Base-by-base conservation (phyloP, 1,140 invertebrate species). In the Trissolcus basalis region DNA sequence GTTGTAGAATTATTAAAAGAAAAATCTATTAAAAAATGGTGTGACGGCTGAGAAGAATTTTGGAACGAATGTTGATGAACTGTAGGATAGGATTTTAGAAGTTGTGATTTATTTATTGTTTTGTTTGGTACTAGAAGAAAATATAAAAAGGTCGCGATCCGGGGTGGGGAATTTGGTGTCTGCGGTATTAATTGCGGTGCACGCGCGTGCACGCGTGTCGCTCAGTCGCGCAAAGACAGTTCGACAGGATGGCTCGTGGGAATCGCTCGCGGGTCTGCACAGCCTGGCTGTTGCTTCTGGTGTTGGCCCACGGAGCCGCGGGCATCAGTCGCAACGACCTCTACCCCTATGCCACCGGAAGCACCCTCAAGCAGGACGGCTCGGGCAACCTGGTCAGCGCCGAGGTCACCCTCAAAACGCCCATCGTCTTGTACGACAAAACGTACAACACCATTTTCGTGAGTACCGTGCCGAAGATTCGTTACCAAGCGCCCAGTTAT, bases 381-480 rank as follows among this genome's bases (percentile, higher is more conserved):
- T 78, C 82, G 43, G 89, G 89, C 53, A 81, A 87, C 76, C 81
- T 89, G 33, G 43, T 83, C 8, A 85, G 85, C 13, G 74, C 79
- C 16, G 81, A 88, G 61, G 75, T 87, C 0, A 71, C 80, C 61
- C 87, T 94, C 16, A 86, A 89, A 63, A 90, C 90, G 2, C 93
- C 94, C 0, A 90, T 96, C 53, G 86, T 89, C 5, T 94, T 95
- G 84, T 95, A 92, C 85, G 92, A 92, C 77, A 91, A 92, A 45
- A 85, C 87, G 48, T 95, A 94, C 85, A 90, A 91, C 43, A 90
- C 90, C 32, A 89, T 95, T 81, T 95, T 90, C 87, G 94, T 96
- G 88, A 95, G 94, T 94, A 83, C n/a, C n/a, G n/a, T n/a, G n/a
- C n/a, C n/a, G n/a, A n/a, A n/a, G 51, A 60, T 45, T 50, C 54